phyloP scores from a whole-genome alignment of 2,797 vertebrate genomes.

The Bradypus variegatus region DNA sequence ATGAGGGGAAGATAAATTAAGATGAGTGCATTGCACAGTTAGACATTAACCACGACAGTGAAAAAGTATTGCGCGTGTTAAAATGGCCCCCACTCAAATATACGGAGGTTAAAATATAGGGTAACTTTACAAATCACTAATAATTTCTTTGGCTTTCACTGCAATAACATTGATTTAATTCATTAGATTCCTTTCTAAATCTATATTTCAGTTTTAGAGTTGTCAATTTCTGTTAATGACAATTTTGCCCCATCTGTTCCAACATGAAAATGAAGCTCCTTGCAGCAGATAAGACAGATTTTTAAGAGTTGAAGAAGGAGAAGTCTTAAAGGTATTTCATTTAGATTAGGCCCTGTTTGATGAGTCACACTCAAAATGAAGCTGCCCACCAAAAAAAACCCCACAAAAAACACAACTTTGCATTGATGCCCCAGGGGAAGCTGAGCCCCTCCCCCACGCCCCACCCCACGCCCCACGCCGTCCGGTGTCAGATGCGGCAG shows the following conservation, averaged over 20 bases:
- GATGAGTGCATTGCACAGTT: conserved; percentile 61
- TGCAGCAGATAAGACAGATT: conserved; percentile 76
- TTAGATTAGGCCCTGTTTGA: conserved; percentile 64
- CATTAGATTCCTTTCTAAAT: conserved; percentile 81
- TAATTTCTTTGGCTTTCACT: conserved; percentile 81
- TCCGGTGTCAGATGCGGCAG: conserved; percentile 41
- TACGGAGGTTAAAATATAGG: conserved; percentile 79
- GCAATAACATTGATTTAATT: conserved; percentile 86
- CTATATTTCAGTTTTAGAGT: conserved; percentile 88
- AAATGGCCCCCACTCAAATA: conserved; percentile 73
- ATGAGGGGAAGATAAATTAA: conserved; percentile 66
- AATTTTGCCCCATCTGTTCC: conserved; percentile 84
- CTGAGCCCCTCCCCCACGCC: rapidly evolving
- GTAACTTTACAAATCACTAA: conserved; percentile 83
- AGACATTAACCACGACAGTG: conserved; percentile 69
- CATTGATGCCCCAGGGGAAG: rapidly evolving
- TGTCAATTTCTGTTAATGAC: conserved; percentile 85
- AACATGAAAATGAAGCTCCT: conserved; percentile 77
- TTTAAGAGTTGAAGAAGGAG: conserved; percentile 75
- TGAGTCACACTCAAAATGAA: conserved; percentile 64
- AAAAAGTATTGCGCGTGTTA: conserved; percentile 71
- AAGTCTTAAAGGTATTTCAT: conserved; percentile 78
- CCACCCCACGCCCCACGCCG: rapidly evolving
- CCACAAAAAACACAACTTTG: conserved; percentile 46
- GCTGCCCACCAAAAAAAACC: conserved; percentile 56